phyloP scores from a whole-genome alignment of 2,797 vertebrate species.

The Sebastes steindachneri region DNA sequence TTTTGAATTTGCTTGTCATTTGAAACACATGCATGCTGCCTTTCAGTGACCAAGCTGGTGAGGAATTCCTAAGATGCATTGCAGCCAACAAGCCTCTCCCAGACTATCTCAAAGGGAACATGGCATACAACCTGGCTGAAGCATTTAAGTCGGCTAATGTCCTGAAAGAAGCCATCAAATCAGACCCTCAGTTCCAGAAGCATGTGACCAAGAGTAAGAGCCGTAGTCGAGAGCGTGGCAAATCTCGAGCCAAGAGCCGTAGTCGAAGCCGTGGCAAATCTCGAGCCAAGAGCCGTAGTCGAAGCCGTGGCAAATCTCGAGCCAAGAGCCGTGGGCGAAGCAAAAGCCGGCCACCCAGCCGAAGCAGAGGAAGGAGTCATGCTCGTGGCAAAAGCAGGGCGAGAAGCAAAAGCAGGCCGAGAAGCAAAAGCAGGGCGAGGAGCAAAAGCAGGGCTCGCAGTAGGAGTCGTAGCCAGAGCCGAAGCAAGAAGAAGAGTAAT shows the following conservation, averaged over 20 bases:
- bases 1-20: not conserved
- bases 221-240: slow-evolving; percentile 36
- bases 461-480: slow-evolving; percentile 34
- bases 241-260: slow-evolving; percentile 32
- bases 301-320: slow-evolving; percentile 9
- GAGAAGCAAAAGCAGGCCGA: slow-evolving; percentile 40
- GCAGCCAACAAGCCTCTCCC: slow-evolving; percentile 79
- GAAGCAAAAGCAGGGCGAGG: slow-evolving; percentile 6
- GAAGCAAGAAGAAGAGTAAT: slow-evolving; percentile 18
- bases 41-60: slow-evolving; percentile 73
- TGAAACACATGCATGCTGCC: slow-evolving; percentile 13
- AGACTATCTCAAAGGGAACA: slow-evolving; percentile 75
- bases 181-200: slow-evolving; percentile 51
- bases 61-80: slow-evolving; percentile 79
- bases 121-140: slow-evolving; percentile 69
- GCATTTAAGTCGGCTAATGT: slow-evolving; percentile 59
- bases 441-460: not conserved
- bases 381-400: slow-evolving; percentile 49
- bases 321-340: slow-evolving; percentile 6
- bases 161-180: slow-evolving; percentile 57
- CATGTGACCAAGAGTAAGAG: slow-evolving; percentile 59
- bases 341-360: slow-evolving; percentile 39
- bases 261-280: slow-evolving; percentile 31
- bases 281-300: not conserved
- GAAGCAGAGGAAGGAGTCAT: slow-evolving; percentile 44